Percentiles rank a stretch among this genome's conserved stretches.
Evolutionary conservation across 2,888 invertebrate genomes (phyloP).

Genomic region (Caenorhabditis zanzibari): DNA sequence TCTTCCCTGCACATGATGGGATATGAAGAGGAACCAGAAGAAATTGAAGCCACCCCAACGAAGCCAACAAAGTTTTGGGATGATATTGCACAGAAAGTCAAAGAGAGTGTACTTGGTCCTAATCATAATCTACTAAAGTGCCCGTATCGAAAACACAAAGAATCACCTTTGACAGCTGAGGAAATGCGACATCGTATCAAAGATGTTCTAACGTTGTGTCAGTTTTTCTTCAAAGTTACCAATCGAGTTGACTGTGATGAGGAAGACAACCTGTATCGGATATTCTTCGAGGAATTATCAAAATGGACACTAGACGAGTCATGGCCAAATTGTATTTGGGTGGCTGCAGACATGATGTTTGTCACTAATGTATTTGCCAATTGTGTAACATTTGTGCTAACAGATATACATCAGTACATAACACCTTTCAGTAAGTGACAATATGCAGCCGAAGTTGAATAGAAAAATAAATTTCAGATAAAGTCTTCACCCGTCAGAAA

Average conservation of each 20-base stretch:
- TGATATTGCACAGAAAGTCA: constrained; percentile 49
- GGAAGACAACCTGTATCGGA: constrained; percentile 44
- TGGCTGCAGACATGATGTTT: constrained; percentile 57
- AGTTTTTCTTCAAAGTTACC: constrained; percentile 45
- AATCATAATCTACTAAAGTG: constrained; percentile 38
- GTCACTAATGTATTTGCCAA: constrained; percentile 45
- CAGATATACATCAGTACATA: constrained; percentile 54
- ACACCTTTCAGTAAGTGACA: constrained; percentile 43
- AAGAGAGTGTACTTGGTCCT: constrained; percentile 49
- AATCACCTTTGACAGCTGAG: constrained; percentile 34
- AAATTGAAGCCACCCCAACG: constrained; percentile 33
- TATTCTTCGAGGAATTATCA: constrained; percentile 55
- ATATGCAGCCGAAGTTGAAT: not conserved
- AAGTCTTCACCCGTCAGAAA: constrained; percentile 45
- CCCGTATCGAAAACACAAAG: constrained; percentile 48
- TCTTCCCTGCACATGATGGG: constrained; percentile 40
- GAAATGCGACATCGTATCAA: constrained; percentile 47
- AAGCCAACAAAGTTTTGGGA: constrained; percentile 52
- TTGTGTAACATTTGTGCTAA: constrained; percentile 48
- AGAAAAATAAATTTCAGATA: constrained; percentile 16
- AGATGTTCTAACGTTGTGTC: constrained; percentile 47
- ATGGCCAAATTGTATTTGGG: constrained; percentile 51
- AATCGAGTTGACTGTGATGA: constrained; percentile 47
- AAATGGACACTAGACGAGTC: constrained; percentile 52
- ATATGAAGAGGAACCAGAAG: constrained; percentile 47